Evolutionary conservation across 64 coral and sea anemone genomes (phyloP).

Genomic region (Porites australiensis): DNA sequence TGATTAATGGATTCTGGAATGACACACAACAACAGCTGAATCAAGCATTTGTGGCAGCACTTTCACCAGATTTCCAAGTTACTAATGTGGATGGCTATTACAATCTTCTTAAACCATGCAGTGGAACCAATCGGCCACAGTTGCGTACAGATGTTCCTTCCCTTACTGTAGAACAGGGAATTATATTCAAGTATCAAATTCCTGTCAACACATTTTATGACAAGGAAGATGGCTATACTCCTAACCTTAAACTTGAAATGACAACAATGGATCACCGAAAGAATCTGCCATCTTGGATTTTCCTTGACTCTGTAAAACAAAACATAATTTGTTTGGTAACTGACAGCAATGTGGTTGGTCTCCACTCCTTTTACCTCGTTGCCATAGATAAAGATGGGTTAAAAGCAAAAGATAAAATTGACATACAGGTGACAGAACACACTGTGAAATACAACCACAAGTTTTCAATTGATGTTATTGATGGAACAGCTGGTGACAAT

Average conservation of each 20-base stretch:
- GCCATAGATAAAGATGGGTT: constrained; percentile 41
- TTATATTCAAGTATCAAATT: constrained; percentile 4
- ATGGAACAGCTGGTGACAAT: background rate
- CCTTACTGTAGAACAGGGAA: background rate
- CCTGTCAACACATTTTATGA: constrained; percentile 57
- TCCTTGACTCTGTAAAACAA: constrained; percentile 29
- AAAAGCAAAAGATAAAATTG: background rate
- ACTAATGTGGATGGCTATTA: constrained; percentile 18
- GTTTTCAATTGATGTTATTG: constrained; percentile 34
- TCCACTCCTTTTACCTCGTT: constrained; percentile 13
- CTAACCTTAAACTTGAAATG: constrained; percentile 23
- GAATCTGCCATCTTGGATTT: constrained; percentile 40
- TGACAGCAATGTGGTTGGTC: background rate
- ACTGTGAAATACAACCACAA: background rate
- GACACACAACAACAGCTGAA: constrained; percentile 2
- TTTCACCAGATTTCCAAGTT: constrained; percentile 35
- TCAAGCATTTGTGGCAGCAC: background rate
- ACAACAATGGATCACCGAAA: background rate
- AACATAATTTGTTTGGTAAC: constrained; percentile 9
- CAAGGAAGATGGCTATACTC: constrained; percentile 51
- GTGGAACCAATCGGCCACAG: background rate
- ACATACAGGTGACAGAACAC: constrained; percentile 36
- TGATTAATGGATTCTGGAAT: constrained; percentile 29
- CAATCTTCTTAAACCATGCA: constrained; percentile 1
- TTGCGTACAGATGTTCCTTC: background rate